Percentiles rank a stretch among this genome's conserved stretches.
phyloP scores from a whole-genome alignment of 1,140 invertebrate genomes.

The Eueides isabella region DNA sequence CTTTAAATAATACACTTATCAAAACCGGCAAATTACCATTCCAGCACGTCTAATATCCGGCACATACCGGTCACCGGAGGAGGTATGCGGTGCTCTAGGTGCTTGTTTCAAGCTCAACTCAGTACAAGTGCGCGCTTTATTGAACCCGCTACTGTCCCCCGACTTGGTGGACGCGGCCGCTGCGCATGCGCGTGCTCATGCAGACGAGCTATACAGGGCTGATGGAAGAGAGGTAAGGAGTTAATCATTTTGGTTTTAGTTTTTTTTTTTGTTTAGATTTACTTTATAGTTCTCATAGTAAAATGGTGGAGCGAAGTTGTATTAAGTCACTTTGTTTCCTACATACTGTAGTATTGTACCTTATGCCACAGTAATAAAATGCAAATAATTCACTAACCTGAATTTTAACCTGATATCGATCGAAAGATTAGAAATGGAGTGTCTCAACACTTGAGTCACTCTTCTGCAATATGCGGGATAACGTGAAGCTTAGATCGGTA shows the following conservation, averaged over 20 bases:
- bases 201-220: constrained; percentile 94
- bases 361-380: background rate
- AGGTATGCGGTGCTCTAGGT: constrained; percentile 94
- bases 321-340: no score
- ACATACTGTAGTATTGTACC: no score
- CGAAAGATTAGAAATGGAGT: no score
- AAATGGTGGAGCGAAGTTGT: no score
- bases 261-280: background rate
- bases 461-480: no score
- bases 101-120: constrained; percentile 99
- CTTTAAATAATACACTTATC: background rate
- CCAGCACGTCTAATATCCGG: constrained; percentile 67
- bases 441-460: no score
- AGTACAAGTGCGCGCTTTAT: constrained; percentile 94
- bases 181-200: constrained; percentile 94
- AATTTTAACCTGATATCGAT: no score
- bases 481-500: no score
- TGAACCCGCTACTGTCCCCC: constrained; percentile 80
- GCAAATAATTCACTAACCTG: no score
- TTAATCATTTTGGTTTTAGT: background rate
- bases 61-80: constrained; percentile 88
- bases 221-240: constrained; percentile 95
- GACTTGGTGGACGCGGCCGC: constrained; percentile 85
- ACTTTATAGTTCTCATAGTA: no score
- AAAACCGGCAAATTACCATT: background rate